phyloP scores from a whole-genome alignment of 2,113 vertebrate species.

The Petroica traversi region DNA sequence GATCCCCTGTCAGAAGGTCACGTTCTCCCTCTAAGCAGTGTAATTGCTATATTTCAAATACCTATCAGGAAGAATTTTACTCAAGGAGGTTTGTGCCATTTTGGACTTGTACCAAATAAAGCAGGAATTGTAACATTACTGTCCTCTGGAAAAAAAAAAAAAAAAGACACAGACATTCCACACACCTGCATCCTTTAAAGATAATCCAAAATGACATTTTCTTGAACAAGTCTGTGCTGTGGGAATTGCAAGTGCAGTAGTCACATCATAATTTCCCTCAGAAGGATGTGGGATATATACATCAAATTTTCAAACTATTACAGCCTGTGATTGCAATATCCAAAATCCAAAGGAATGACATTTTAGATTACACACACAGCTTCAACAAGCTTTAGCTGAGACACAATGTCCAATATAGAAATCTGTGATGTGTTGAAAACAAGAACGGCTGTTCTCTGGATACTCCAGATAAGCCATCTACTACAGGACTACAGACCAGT shows the following conservation, averaged over 20 bases:
- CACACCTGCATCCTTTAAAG: not conserved
- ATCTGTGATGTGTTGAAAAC: not conserved
- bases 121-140: not conserved
- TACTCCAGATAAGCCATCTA: not conserved
- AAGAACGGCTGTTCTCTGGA: not conserved
- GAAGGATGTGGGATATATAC: not conserved
- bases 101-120: not conserved
- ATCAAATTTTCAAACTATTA: not conserved
- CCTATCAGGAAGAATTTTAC: not conserved
- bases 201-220: slow-evolving; percentile 38
- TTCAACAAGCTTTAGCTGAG: not conserved
- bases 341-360: not conserved
- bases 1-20: slow-evolving; percentile 2
- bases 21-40: not conserved
- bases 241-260: not conserved
- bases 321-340: not conserved
- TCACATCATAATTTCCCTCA: not conserved
- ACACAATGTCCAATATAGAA: not conserved
- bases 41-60: not conserved
- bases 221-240: slow-evolving; percentile 2
- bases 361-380: not conserved
- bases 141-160: not conserved
- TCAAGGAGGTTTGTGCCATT: not conserved
- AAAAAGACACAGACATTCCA: not conserved
- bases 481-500: not conserved